phyloP scores from a whole-genome alignment of 2,797 vertebrate species.

The Rousettus madagascariensis region DNA sequence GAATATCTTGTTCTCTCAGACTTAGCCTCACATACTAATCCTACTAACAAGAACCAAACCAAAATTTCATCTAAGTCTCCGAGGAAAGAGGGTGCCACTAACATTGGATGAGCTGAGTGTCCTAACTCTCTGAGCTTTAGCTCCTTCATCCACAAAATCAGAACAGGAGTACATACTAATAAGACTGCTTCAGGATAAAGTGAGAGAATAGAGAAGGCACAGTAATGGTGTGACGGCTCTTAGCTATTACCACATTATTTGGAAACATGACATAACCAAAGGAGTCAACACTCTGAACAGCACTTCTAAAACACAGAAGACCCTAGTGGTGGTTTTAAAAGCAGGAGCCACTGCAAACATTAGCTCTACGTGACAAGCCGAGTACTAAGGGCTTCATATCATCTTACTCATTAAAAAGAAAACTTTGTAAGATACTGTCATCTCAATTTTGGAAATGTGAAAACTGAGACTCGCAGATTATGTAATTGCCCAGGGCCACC shows the following conservation, averaged over 20 bases:
- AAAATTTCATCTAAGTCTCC: not conserved
- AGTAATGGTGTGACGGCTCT: not conserved
- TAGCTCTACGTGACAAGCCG: fast-evolving
- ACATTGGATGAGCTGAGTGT: too few species aligned
- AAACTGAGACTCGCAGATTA: not conserved
- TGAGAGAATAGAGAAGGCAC: fast-evolving
- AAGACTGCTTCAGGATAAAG: not conserved
- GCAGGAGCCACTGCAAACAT: not conserved
- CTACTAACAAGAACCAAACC: not conserved
- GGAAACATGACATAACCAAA: not conserved
- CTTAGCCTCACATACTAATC: not conserved
- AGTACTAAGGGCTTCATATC: not conserved
- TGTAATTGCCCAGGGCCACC: not conserved
- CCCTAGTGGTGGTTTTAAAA: fast-evolving
- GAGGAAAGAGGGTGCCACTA: not conserved
- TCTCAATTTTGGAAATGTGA: not conserved
- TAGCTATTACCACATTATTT: not conserved
- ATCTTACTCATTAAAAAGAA: not conserved
- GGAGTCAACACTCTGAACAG: not conserved
- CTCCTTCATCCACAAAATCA: not conserved
- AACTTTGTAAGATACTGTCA: not conserved
- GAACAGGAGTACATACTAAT: fast-evolving
- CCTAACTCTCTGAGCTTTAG: not conserved
- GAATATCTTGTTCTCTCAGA: too few species aligned
- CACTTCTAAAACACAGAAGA: not conserved